These are phyloP conservation scores for Dexiosoma caninum DNA, from an alignment of 2,888 invertebrate species.

Conservation along the genomic window DNA sequence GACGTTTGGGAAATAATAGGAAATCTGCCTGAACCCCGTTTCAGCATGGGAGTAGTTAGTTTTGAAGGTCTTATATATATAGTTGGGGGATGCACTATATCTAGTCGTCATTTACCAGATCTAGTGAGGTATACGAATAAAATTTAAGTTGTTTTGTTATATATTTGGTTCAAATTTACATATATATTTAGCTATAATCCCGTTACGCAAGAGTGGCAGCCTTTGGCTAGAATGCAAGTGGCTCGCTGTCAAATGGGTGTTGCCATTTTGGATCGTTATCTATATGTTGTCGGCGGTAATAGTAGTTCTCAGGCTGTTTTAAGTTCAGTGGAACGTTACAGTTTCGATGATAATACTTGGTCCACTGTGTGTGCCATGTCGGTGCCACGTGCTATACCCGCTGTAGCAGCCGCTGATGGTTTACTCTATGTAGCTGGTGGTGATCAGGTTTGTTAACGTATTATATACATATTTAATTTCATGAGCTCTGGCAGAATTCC, in stretches of 20 bases:
- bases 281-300: constrained; percentile 94
- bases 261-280: constrained; percentile 87
- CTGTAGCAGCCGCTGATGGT: constrained; percentile 90
- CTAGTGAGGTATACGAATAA: constrained; percentile 79
- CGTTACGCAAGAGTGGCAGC: constrained; percentile 87
- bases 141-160: background rate
- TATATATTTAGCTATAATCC: constrained; percentile 83
- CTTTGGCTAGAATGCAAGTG: constrained; percentile 86
- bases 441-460: constrained; percentile 82
- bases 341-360: constrained; percentile 82
- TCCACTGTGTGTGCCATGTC: constrained; percentile 85
- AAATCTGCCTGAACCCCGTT: constrained; percentile 89
- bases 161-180: background rate
- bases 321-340: constrained; percentile 86
- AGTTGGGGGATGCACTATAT: constrained; percentile 92
- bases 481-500: too few species aligned
- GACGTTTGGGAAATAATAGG: constrained; percentile 89
- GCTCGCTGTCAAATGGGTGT: constrained; percentile 93
- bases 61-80: constrained; percentile 85
- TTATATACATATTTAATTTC: too few species aligned
- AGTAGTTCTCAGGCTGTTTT: constrained; percentile 89
- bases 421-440: constrained; percentile 91
- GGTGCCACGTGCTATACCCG: constrained; percentile 88
- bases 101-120: constrained; percentile 88
- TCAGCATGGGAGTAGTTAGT: constrained; percentile 94